Evolutionary conservation across 2,113 vertebrate species (phyloP).

Genomic region (Proterorhinus semilunaris): DNA sequence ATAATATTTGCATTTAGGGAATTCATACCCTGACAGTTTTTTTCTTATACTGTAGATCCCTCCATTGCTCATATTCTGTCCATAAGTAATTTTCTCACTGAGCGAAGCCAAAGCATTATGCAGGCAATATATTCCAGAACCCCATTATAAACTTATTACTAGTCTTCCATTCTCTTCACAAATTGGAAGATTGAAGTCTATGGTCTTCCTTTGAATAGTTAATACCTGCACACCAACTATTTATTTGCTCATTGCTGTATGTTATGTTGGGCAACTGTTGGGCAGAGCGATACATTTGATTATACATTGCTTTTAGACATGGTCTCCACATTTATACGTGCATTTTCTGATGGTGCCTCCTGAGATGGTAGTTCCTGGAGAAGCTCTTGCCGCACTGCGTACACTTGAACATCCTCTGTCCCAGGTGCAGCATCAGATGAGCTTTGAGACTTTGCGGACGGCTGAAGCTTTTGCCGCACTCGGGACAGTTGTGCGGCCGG

Average conservation of each 20-base stretch:
- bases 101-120: background rate
- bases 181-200: background rate
- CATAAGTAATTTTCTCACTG: background rate
- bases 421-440: constrained; percentile 76
- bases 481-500: constrained; percentile 67
- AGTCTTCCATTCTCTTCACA: background rate
- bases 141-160: too few species aligned
- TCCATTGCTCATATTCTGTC: background rate
- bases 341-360: constrained; percentile 78
- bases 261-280: too few species aligned
- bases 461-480: constrained; percentile 80
- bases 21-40: background rate
- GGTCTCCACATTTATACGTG: constrained; percentile 51
- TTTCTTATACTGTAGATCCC: background rate
- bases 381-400: constrained; percentile 77
- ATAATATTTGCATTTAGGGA: background rate
- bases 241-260: background rate
- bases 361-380: constrained; percentile 76
- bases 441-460: constrained; percentile 79
- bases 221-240: background rate
- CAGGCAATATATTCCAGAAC: background rate
- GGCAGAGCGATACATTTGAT: background rate
- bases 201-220: background rate
- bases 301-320: background rate
- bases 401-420: constrained; percentile 76